A percentile compares a stretch with the other conserved stretches of the same genome.
Evolutionary conservation across 2,888 invertebrate genomes (phyloP).

Genomic region (Nymphalis polychloros): DNA sequence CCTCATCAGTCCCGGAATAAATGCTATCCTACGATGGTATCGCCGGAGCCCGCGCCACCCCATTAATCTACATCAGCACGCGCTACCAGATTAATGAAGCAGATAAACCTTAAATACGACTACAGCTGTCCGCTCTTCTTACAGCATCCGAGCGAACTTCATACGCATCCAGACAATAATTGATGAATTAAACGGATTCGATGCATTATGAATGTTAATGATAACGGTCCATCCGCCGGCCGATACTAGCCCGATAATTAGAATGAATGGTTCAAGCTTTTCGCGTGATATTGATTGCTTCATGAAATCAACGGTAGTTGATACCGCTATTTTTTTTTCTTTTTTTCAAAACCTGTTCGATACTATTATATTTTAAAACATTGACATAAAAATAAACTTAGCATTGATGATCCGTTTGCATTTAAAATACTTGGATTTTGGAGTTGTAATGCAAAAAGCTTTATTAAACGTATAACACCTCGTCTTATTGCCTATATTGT

Average conservation of each 20-base stretch:
- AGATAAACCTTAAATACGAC: conserved; percentile 78
- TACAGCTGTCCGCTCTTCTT: conserved; percentile 68
- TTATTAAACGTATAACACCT: too few species aligned
- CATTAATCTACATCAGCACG: conserved; percentile 81
- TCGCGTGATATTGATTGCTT: conserved; percentile 58
- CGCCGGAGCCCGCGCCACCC: conserved; percentile 68
- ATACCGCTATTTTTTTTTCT: conserved; percentile 28
- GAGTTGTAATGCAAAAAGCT: too few species aligned
- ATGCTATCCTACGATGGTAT: conserved; percentile 70
- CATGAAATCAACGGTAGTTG: conserved; percentile 53
- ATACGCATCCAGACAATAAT: conserved; percentile 59
- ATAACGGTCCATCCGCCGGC: conserved; percentile 58
- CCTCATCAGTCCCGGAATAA: conserved; percentile 69
- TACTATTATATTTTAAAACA: too few species aligned
- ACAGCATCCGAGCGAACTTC: conserved; percentile 55
- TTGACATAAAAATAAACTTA: too few species aligned
- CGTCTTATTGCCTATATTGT: too few species aligned
- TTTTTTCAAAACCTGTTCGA: conserved; percentile 14
- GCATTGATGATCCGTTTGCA: too few species aligned
- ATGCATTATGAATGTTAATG: conserved; percentile 71
- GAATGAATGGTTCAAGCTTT: conserved; percentile 69
- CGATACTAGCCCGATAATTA: conserved; percentile 61
- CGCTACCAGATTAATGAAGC: conserved; percentile 78
- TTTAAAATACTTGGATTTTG: too few species aligned
- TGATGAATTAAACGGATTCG: conserved; percentile 72